A percentile compares a stretch with the other conserved stretches of the same genome.
Evolutionary conservation across 2,888 invertebrate genomes (phyloP).

Genomic region (Agrotis ipsilon): DNA sequence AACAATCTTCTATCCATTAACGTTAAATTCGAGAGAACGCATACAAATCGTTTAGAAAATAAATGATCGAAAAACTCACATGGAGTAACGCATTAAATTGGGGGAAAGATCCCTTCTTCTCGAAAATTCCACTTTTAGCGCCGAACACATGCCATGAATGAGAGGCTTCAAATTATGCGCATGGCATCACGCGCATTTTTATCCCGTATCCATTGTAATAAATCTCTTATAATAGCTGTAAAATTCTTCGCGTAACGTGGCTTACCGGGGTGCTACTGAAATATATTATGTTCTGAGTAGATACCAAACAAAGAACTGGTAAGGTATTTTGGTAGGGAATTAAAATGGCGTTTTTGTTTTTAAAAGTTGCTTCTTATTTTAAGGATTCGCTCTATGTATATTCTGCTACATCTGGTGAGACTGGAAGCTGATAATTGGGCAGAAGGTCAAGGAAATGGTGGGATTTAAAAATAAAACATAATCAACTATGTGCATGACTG

Average conservation of each 20-base stretch:
- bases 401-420: too few species aligned
- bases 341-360: background rate
- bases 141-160: slow-evolving; percentile 32
- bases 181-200: slow-evolving; percentile 37
- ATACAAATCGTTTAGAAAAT: slow-evolving; percentile 35
- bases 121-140: background rate
- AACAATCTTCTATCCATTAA: slow-evolving; percentile 8
- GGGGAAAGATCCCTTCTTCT: background rate
- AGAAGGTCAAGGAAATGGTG: too few species aligned
- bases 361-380: background rate
- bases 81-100: slow-evolving; percentile 14
- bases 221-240: slow-evolving; percentile 29
- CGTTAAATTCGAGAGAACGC: slow-evolving; percentile 24
- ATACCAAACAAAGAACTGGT: too few species aligned
- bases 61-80: slow-evolving; percentile 38
- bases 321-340: too few species aligned
- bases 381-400: too few species aligned
- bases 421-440: too few species aligned
- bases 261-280: background rate
- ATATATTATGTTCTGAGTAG: background rate
- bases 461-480: too few species aligned
- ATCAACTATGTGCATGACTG: too few species aligned
- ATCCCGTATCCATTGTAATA: slow-evolving; percentile 17
- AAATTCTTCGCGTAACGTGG: slow-evolving; percentile 7
- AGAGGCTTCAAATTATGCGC: slow-evolving; percentile 50